Percentiles rank a stretch among this genome's conserved stretches.
Conservation (phyloP, 2,113 vertebrate species). For the Ariopsis seemanni region DNA sequence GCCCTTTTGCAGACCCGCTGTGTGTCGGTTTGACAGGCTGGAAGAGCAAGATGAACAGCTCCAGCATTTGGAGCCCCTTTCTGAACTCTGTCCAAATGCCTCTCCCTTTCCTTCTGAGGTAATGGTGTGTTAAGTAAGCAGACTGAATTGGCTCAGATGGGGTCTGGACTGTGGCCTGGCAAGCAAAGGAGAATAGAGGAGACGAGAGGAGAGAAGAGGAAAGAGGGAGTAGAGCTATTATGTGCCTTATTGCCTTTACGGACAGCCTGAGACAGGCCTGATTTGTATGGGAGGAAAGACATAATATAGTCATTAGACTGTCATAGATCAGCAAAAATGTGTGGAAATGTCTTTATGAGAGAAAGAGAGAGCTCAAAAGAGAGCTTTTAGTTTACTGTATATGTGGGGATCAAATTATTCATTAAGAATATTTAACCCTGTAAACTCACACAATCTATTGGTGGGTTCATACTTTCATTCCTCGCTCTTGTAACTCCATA, state of each 20-base stretch:
- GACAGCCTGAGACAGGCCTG: constrained; percentile 28
- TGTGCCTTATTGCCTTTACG: constrained; percentile 26
- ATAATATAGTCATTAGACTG: constrained; percentile 37
- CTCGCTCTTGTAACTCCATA: background rate
- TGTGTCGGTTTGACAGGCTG: constrained; percentile 62
- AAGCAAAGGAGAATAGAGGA: constrained; percentile 47
- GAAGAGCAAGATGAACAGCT: constrained; percentile 67
- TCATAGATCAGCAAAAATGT: constrained; percentile 2
- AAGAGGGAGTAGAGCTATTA: constrained; percentile 22
- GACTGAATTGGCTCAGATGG: constrained; percentile 46
- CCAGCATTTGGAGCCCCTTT: constrained; percentile 57
- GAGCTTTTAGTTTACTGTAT: background rate
- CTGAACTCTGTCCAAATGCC: constrained; percentile 67
- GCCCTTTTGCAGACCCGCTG: constrained; percentile 31
- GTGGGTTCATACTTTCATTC: background rate
- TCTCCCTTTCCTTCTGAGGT: constrained; percentile 68
- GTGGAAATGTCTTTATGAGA: constrained; percentile 51
- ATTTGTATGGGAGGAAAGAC: constrained; percentile 35
- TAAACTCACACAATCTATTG: background rate
- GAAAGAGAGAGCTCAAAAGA: background rate
- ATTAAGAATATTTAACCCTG: background rate
- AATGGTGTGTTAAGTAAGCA: constrained; percentile 65
- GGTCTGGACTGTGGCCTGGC: constrained; percentile 46
- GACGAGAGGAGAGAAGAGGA: background rate
- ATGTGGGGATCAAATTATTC: background rate